These are phyloP conservation scores for Larimichthys polyactis DNA, from an alignment of 2,113 vertebrate species.

Conservation along the genomic window DNA sequence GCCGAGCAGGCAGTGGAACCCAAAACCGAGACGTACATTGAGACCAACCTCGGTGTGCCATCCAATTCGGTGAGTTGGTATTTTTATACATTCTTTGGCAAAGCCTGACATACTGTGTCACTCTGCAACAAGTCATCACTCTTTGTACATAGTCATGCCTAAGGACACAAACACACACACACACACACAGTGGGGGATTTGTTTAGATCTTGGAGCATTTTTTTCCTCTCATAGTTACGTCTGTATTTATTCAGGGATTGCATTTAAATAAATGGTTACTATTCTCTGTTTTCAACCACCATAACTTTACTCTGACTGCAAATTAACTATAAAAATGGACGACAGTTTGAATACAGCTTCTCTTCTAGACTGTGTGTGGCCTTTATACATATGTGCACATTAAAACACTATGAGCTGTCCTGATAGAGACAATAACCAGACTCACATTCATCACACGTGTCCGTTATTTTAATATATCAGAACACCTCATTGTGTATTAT, in stretches of 20 bases:
- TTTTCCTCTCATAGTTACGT: background rate
- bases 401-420: background rate
- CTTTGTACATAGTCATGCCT: background rate
- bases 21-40: conserved; percentile 98
- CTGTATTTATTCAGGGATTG: background rate
- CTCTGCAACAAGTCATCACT: conserved; percentile 2
- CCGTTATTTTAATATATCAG: background rate
- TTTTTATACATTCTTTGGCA: background rate
- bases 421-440: background rate
- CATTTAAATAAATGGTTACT: too few relatives aligned
- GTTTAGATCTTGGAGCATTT: background rate
- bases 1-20: conserved; percentile 97
- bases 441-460: background rate
- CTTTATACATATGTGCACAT: background rate
- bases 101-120: background rate
- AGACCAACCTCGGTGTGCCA: conserved; percentile 91
- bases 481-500: background rate
- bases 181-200: background rate
- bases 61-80: conserved; percentile 92
- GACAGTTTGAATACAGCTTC: background rate
- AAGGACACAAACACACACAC: background rate
- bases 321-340: background rate
- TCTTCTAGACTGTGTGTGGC: background rate
- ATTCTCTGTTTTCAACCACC: too few relatives aligned
- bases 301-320: background rate